A percentile compares a stretch with the other conserved stretches of the same genome.
phyloP scores from a whole-genome alignment of 2,797 vertebrate genomes.

The Siniperca obscura region DNA sequence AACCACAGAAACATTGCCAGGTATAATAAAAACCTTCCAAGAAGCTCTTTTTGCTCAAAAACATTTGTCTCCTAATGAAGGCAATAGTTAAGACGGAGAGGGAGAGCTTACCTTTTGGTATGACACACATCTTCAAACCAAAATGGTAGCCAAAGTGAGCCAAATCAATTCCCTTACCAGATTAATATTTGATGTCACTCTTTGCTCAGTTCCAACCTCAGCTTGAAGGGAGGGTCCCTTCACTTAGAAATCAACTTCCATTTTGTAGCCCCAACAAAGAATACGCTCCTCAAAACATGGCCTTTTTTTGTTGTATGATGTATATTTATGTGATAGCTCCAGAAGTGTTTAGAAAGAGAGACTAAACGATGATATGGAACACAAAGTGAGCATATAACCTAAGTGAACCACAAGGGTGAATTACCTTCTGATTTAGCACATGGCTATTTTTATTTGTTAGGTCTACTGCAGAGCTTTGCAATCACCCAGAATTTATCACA shows the following conservation, averaged over 20 bases:
- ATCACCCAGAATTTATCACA: slow-evolving; percentile 18
- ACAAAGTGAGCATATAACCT: neutral
- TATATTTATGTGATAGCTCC: neutral
- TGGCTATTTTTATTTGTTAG: neutral
- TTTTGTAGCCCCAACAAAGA: slow-evolving; percentile 32
- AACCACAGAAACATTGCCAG: slow-evolving; percentile 29
- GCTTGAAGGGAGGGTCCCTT: slow-evolving; percentile 17
- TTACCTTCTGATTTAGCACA: neutral
- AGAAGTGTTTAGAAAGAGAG: neutral
- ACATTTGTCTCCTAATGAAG: slow-evolving; percentile 28
- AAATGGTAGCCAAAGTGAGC: slow-evolving; percentile 49
- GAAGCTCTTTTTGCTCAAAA: slow-evolving; percentile 19
- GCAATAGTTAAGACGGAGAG: slow-evolving; percentile 19
- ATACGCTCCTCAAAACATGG: slow-evolving; percentile 3
- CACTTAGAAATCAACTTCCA: slow-evolving; percentile 38
- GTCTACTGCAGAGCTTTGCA: slow-evolving; percentile 1
- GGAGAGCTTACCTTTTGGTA: slow-evolving; percentile 46
- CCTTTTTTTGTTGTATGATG: slow-evolving; percentile 9
- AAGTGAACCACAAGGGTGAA: neutral
- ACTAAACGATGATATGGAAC: neutral
- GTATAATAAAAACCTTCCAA: slow-evolving; percentile 34
- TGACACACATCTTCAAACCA: slow-evolving; percentile 34
- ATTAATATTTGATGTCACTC: slow-evolving; percentile 75
- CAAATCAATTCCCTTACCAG: slow-evolving; percentile 51
- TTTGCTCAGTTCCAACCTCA: slow-evolving; percentile 40